These are phyloP conservation scores for Gopherus flavomarginatus DNA, from an alignment of 2,113 vertebrate genomes.

Conservation along the genomic window DNA sequence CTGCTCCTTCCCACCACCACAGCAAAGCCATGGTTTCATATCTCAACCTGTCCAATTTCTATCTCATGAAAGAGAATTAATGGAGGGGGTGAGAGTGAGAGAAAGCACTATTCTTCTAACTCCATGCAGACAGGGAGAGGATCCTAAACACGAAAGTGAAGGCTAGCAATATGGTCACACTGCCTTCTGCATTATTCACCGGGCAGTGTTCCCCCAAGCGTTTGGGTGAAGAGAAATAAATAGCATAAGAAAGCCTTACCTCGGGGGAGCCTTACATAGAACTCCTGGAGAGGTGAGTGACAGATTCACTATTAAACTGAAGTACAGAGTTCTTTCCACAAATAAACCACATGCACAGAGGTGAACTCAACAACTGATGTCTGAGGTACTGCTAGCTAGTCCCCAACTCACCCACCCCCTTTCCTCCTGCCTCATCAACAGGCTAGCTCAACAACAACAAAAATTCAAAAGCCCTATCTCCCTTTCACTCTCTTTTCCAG, in stretches of 20 bases:
- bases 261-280: accelerated
- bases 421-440: background rate
- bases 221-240: background rate
- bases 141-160: accelerated
- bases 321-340: accelerated
- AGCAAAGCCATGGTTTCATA: no score
- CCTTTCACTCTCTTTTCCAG: conserved; percentile 65
- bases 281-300: accelerated
- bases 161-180: accelerated
- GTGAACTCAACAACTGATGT: background rate
- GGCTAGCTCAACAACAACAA: background rate
- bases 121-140: background rate
- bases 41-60: no score
- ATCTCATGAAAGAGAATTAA: background rate
- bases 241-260: accelerated
- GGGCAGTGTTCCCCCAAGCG: no score
- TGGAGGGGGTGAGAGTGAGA: background rate
- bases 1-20: background rate
- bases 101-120: background rate
- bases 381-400: no score
- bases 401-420: accelerated
- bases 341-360: background rate
- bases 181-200: accelerated
- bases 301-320: accelerated
- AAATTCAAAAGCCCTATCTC: conserved; percentile 35